These are phyloP conservation scores for Bibio marci DNA, from an alignment of 2,888 invertebrate species.

Conservation along the genomic window DNA sequence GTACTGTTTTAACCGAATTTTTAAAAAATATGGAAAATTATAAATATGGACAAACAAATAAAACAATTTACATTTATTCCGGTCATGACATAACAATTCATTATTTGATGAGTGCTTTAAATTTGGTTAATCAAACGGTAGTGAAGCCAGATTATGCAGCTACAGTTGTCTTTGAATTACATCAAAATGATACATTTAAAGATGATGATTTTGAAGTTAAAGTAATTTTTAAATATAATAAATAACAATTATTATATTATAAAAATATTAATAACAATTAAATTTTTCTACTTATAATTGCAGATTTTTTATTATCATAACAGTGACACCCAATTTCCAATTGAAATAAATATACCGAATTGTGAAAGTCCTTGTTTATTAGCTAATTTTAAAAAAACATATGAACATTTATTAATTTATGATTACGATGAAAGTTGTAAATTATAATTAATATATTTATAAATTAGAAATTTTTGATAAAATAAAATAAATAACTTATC, in stretches of 20 bases:
- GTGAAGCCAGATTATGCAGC: constrained; percentile 61
- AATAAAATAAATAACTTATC: too few species aligned
- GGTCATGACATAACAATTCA: constrained; percentile 72
- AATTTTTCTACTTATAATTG: too few species aligned
- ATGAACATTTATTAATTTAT: constrained; percentile 38
- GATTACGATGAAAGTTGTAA: constrained; percentile 54
- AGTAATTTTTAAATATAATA: too few species aligned
- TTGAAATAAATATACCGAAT: constrained; percentile 39
- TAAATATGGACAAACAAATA: constrained; percentile 24
- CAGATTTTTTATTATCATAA: too few species aligned
- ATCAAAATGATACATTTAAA: constrained; percentile 30
- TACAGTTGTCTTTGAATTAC: constrained; percentile 54
- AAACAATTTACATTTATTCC: constrained; percentile 50
- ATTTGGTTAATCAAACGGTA: constrained; percentile 38
- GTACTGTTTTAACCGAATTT: constrained; percentile 53
- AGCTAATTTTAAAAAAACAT: constrained; percentile 33
- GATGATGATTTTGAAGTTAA: constrained; percentile 36
- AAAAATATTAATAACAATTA: too few species aligned
- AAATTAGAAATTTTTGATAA: too few species aligned
- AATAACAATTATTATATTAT: too few species aligned
- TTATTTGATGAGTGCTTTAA: constrained; percentile 54
- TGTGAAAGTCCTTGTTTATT: constrained; percentile 48
- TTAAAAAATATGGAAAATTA: constrained; percentile 39
- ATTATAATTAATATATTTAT: neutral
- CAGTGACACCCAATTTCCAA: constrained; percentile 37